Percentiles rank a stretch among this genome's conserved stretches.
These are phyloP conservation scores for Acrossocheilus wenchowensis DNA, from an alignment of 2,797 vertebrate genomes.

Conservation along the genomic window DNA sequence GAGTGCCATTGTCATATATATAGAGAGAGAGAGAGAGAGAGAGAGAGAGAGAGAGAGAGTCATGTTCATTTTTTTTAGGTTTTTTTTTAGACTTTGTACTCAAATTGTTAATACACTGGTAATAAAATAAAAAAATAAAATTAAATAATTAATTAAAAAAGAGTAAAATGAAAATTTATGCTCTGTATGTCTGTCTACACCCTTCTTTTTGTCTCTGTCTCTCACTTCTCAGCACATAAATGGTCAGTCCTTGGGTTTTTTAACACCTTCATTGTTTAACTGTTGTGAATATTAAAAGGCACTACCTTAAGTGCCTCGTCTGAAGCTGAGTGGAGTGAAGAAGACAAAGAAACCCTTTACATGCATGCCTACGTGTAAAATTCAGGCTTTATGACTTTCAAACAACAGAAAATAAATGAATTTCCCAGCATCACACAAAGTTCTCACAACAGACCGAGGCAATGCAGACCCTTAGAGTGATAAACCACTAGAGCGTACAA, in stretches of 20 bases:
- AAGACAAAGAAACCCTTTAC: conserved; percentile 15
- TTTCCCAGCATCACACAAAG: neutral
- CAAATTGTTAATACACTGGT: too few relatives aligned
- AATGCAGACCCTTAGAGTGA: neutral
- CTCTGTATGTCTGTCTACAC: neutral
- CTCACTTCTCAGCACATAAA: neutral
- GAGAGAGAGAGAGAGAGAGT: too few relatives aligned
- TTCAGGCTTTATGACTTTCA: neutral
- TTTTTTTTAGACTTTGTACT: too few relatives aligned
- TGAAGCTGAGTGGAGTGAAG: conserved; percentile 5
- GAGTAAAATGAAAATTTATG: neutral
- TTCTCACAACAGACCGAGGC: too few relatives aligned
- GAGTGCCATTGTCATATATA: too few relatives aligned
- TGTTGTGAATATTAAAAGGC: conserved; percentile 22
- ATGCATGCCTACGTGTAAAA: neutral
- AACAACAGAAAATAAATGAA: neutral
- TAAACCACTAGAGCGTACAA: neutral
- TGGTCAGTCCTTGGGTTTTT: neutral
- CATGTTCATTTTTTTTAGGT: too few relatives aligned
- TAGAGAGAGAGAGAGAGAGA: too few relatives aligned
- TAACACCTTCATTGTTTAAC: neutral
- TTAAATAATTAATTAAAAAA: neutral
- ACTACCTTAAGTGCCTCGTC: conserved; percentile 15
- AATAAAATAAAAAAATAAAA: neutral
- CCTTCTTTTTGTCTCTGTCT: neutral